phyloP scores from a whole-genome alignment of 2,797 vertebrate genomes.

The Zenarchopterus dispar region DNA sequence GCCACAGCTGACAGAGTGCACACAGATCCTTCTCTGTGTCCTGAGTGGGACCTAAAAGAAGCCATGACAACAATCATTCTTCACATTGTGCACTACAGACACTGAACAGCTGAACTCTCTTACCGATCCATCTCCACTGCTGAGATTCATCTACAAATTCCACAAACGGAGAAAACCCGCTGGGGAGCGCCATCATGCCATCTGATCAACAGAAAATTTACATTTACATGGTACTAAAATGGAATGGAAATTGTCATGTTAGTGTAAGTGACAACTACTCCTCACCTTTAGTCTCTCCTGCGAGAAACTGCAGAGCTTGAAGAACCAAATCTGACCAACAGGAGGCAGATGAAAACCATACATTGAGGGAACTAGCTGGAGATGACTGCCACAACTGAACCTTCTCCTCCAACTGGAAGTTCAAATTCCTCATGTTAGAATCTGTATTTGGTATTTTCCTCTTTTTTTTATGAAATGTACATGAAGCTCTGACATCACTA shows the following conservation, averaged over 20 bases:
- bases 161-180: slow-evolving; percentile 91
- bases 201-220: slow-evolving; percentile 52
- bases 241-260: background rate
- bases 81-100: background rate
- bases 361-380: slow-evolving; percentile 91
- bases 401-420: slow-evolving; percentile 91
- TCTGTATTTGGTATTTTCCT: background rate
- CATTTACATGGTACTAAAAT: background rate
- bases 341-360: slow-evolving; percentile 91
- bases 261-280: slow-evolving; percentile 17
- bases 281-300: slow-evolving; percentile 92
- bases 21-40: slow-evolving; percentile 94
- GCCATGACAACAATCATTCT: background rate
- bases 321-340: slow-evolving; percentile 96
- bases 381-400: slow-evolving; percentile 94
- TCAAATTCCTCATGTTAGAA: slow-evolving; percentile 1
- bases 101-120: slow-evolving; percentile 33
- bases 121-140: slow-evolving; percentile 95
- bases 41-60: slow-evolving; percentile 84
- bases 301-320: slow-evolving; percentile 92
- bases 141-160: slow-evolving; percentile 93
- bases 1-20: slow-evolving; percentile 93
- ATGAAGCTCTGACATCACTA: background rate
- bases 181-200: slow-evolving; percentile 86
- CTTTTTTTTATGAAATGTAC: background rate